Evolutionary conservation across 2,888 invertebrate species (phyloP), one percentile per base, ranked within the genome.

Genomic region (Gymnocheta viridis): DNA sequence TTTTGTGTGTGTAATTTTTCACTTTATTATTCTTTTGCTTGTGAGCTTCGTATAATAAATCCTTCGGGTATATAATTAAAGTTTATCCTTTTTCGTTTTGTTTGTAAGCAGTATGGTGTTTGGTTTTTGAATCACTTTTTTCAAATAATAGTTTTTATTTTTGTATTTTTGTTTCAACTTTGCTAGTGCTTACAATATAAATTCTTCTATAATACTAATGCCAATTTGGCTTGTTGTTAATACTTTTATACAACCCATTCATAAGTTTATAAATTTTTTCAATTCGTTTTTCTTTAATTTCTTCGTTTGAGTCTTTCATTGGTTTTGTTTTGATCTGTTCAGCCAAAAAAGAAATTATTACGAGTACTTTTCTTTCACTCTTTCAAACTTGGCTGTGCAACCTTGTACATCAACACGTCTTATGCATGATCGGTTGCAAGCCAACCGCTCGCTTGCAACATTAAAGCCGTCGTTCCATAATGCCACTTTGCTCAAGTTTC

Each of bases 121-220:
- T 67, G n/a, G 14, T 51, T 22, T 51, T 22, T 51, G 14, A 14
- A 27, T 27, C 27, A 51, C 27, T 54, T 54, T 7, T n/a, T 54
- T 7, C 0, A 27, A 27, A 56, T n/a, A 27, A 17, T n/a, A 29
- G 38, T 35, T 7, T n/a, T 12, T 41, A 12, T 38, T 56, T 60
- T 44, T 44, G 27, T 67, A 2, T 64, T 32, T 29, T 41, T 60
- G 1, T 54, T 17, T 29, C 2, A 41, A 66, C 35, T 62, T 82
- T 67, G 58, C n/a, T 60, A 56, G 77, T 84, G 84, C 49, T 81
- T 58, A 64, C 84, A 56, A 79, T 56, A 49, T 81, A 77, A 73
- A 84, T 84, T 84, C 81, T 73, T 77, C 35, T 84, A 62, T 84
- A 73, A 69, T 73, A 84, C 84, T 84, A 84, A 84, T 81, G 79